phyloP scores from a whole-genome alignment of 2,113 vertebrate species.

The Rafetus swinhoei region DNA sequence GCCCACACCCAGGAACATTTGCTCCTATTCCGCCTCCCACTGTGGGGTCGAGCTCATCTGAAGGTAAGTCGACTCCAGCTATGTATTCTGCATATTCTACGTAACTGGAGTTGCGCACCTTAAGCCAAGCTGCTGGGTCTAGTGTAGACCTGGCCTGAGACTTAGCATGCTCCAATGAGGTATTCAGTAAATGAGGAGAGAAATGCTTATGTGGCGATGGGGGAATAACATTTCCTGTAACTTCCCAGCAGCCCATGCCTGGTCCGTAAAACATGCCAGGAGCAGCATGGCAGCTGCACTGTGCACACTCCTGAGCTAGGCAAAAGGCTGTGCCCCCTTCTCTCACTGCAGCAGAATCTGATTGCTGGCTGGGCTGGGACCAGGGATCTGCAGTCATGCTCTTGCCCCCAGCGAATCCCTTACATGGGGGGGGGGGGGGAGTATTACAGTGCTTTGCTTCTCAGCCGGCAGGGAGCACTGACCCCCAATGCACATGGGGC shows the following conservation, averaged over 20 bases:
- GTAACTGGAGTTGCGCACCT: too few relatives aligned
- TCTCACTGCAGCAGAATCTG: not conserved
- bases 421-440: not conserved
- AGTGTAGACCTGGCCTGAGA: too few relatives aligned
- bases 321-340: not conserved
- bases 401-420: not conserved
- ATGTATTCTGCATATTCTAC: too few relatives aligned
- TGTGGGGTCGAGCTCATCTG: too few relatives aligned
- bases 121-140: too few relatives aligned
- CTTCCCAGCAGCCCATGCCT: not conserved
- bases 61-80: too few relatives aligned
- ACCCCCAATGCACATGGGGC: too few relatives aligned
- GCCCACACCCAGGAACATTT: too few relatives aligned
- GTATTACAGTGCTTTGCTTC: not conserved
- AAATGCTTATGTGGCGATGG: not conserved
- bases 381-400: not conserved
- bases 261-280: not conserved
- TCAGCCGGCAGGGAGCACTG: not conserved
- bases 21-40: too few relatives aligned
- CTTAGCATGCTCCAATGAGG: too few relatives aligned
- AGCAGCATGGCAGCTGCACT: not conserved
- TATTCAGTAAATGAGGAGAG: accelerated
- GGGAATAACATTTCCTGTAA: not conserved
- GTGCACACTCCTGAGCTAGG: not conserved
- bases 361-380: not conserved